These are phyloP conservation scores for Corythornis vintsioides DNA, from an alignment of 2,113 vertebrate genomes.

Conservation along the genomic window DNA sequence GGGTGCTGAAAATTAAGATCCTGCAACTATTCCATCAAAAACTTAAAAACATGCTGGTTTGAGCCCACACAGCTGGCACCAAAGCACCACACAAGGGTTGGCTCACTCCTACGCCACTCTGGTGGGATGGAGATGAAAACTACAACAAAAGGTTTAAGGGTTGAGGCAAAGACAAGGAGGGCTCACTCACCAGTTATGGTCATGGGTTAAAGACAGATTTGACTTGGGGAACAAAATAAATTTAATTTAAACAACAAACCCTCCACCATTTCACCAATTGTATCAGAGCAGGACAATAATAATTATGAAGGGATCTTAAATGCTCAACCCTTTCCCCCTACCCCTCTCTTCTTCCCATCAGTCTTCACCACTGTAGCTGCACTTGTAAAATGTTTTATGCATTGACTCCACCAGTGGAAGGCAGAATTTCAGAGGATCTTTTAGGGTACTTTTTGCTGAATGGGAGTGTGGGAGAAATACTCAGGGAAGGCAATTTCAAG, in stretches of 20 bases:
- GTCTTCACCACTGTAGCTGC: not conserved
- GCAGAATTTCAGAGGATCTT: not conserved
- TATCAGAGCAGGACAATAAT: not conserved
- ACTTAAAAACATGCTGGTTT: not conserved
- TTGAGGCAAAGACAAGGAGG: not conserved
- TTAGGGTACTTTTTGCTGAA: not conserved
- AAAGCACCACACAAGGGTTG: not conserved
- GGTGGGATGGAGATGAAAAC: not conserved
- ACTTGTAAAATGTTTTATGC: not conserved
- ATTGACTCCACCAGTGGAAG: fast-evolving
- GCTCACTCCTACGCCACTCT: not conserved
- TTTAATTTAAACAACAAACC: not conserved
- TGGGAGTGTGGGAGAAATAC: not conserved
- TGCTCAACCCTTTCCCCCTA: not conserved
- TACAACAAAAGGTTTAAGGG: not conserved
- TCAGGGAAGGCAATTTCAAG: not conserved
- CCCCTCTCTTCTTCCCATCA: not conserved
- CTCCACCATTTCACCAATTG: not conserved
- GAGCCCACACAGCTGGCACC: not conserved
- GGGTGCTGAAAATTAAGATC: not conserved
- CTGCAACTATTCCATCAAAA: not conserved
- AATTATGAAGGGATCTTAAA: not conserved
- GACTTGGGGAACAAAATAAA: not conserved
- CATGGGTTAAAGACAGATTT: not conserved
- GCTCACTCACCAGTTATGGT: not conserved